These are phyloP conservation scores for Galbula dea DNA, from an alignment of 2,113 vertebrate genomes.

Conservation along the genomic window DNA sequence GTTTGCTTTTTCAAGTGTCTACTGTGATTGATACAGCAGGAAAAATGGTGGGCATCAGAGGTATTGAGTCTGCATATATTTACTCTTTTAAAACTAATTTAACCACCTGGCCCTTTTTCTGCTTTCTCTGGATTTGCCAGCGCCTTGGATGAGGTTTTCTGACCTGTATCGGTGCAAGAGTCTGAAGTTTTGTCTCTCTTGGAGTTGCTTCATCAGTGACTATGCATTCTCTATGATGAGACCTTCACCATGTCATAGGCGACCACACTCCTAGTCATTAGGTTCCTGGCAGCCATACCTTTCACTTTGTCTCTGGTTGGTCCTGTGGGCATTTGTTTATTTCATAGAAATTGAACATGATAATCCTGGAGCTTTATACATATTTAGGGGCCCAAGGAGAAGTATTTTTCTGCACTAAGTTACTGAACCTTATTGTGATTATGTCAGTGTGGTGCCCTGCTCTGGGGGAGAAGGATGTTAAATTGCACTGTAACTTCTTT, in stretches of 20 bases:
- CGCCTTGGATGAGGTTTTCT: neutral
- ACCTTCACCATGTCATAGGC: neutral
- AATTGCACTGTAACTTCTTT: neutral
- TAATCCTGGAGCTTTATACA: neutral
- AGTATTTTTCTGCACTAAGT: neutral
- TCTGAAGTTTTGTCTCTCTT: neutral
- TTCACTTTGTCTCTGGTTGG: neutral
- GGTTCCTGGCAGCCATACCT: neutral
- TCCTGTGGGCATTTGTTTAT: neutral
- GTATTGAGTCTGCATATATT: neutral
- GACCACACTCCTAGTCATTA: neutral
- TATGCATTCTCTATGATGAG: neutral
- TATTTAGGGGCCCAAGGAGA: neutral
- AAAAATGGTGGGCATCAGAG: neutral
- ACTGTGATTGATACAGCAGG: neutral
- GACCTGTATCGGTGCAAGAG: neutral
- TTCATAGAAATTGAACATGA: neutral
- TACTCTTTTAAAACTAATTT: neutral
- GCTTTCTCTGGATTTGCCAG: neutral
- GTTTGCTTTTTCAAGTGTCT: neutral
- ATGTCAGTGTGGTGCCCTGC: neutral
- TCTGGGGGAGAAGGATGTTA: neutral
- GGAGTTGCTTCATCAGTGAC: neutral
- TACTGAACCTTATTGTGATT: neutral
- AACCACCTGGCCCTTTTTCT: neutral